These are phyloP conservation scores for Petroica traversi DNA, from an alignment of 2,113 vertebrate genomes.

Conservation along the genomic window DNA sequence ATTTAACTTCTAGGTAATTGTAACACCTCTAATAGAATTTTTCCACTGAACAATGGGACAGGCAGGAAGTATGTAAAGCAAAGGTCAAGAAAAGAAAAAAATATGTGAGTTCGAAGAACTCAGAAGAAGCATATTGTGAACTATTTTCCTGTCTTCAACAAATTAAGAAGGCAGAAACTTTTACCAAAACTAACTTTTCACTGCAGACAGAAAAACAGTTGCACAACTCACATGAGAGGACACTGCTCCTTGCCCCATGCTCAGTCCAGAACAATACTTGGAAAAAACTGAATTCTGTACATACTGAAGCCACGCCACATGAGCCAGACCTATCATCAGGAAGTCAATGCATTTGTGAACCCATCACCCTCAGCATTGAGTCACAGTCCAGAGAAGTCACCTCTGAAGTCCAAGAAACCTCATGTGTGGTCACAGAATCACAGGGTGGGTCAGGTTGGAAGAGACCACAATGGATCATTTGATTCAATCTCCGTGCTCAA, in stretches of 20 bases:
- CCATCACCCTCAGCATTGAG: neutral
- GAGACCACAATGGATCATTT: neutral
- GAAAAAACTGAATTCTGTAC: neutral
- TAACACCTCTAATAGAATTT: neutral
- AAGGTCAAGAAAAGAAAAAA: neutral
- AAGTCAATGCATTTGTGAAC: neutral
- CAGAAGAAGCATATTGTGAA: neutral
- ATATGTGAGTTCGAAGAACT: neutral
- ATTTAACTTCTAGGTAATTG: neutral
- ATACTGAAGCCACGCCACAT: neutral
- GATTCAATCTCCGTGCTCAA: neutral
- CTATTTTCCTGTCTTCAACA: neutral
- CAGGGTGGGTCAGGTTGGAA: neutral
- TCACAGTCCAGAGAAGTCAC: neutral
- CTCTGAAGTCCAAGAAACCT: neutral
- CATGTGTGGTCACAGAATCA: neutral
- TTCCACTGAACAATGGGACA: neutral
- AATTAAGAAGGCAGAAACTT: neutral
- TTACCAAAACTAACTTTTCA: neutral
- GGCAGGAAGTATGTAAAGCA: neutral
- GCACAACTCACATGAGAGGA: accelerated
- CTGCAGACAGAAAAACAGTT: neutral
- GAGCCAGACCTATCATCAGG: neutral
- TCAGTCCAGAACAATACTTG: accelerated
- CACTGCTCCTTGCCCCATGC: neutral